phyloP scores from a whole-genome alignment of 2,888 invertebrate genomes.

The Aethes cnicana region DNA sequence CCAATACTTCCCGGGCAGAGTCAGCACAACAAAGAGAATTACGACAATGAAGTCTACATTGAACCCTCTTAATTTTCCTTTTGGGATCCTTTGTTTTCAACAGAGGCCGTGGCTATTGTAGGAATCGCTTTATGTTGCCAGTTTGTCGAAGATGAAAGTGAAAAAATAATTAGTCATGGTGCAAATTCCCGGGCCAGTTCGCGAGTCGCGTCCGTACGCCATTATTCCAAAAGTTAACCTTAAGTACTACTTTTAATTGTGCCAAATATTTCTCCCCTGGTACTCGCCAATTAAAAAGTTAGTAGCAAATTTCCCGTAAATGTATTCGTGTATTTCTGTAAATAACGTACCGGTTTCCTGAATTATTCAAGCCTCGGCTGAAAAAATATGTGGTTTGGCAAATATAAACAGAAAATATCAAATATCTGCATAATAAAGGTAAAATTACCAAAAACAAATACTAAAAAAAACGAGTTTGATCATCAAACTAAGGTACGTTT shows the following conservation, averaged over 20 bases:
- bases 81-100: conserved; percentile 60
- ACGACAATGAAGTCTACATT: conserved; percentile 51
- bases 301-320: too few relatives aligned
- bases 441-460: too few relatives aligned
- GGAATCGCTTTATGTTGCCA: conserved; percentile 58
- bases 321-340: too few relatives aligned
- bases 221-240: neutral
- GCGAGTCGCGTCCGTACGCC: conserved; percentile 1
- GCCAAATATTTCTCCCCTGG: neutral
- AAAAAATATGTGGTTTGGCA: too few relatives aligned
- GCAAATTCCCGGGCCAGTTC: conserved; percentile 39
- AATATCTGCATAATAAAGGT: too few relatives aligned
- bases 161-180: conserved; percentile 62
- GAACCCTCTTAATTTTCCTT: conserved; percentile 58
- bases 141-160: conserved; percentile 57
- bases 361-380: too few relatives aligned
- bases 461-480: too few relatives aligned
- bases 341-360: too few relatives aligned
- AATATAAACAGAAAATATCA: too few relatives aligned
- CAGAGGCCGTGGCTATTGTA: conserved; percentile 50
- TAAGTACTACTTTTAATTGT: too few relatives aligned
- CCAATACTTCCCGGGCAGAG: conserved; percentile 41
- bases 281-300: too few relatives aligned
- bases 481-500: too few relatives aligned
- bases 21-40: conserved; percentile 59